Percentiles rank a stretch among this genome's conserved stretches.
Conservation (phyloP, 2,888 invertebrate species). For the Campaea margaritaria region DNA sequence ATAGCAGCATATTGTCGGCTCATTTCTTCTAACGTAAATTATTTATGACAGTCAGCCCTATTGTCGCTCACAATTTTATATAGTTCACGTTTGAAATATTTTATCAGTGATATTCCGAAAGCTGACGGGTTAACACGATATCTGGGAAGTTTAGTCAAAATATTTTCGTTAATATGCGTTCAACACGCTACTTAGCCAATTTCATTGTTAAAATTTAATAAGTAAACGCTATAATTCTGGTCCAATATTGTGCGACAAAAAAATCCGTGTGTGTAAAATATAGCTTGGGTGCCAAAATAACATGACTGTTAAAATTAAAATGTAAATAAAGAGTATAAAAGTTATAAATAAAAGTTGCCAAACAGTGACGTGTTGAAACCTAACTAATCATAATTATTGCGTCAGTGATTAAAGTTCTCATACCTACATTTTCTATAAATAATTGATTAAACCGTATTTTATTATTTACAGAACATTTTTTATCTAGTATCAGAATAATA, state of each 20-base stretch:
- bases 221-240: neutral
- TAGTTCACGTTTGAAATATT: slow-evolving; percentile 51
- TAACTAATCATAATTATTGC: too few relatives aligned
- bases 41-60: slow-evolving; percentile 42
- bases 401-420: too few relatives aligned
- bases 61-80: slow-evolving; percentile 44
- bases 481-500: slow-evolving; percentile 30
- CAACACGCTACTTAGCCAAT: slow-evolving; percentile 22
- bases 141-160: slow-evolving; percentile 36
- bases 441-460: too few relatives aligned
- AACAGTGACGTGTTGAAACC: too few relatives aligned
- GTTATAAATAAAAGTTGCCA: too few relatives aligned
- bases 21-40: slow-evolving; percentile 38
- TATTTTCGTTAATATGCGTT: slow-evolving; percentile 34
- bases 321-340: too few relatives aligned
- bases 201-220: neutral
- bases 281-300: too few relatives aligned
- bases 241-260: neutral
- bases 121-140: slow-evolving; percentile 63
- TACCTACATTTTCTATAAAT: too few relatives aligned
- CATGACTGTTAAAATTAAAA: too few relatives aligned
- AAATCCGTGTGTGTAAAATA: too few relatives aligned
- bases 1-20: too few relatives aligned
- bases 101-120: slow-evolving; percentile 65
- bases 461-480: neutral